phyloP scores from a whole-genome alignment of 2,113 vertebrate species.

The Chrysemys picta region DNA sequence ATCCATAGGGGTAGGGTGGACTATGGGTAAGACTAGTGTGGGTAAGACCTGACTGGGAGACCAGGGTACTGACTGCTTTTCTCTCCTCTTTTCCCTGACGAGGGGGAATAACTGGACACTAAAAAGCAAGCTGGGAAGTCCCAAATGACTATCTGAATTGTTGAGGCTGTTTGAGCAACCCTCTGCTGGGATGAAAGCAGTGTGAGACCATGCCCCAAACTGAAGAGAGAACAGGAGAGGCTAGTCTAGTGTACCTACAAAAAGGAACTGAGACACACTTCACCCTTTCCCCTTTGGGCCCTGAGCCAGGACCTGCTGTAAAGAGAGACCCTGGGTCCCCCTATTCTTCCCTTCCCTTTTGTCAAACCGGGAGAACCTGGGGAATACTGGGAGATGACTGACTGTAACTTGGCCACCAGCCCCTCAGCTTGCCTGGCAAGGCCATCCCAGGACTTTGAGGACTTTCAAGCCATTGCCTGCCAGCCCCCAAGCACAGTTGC shows the following conservation, averaged over 20 bases:
- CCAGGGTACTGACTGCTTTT: background rate
- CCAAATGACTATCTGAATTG: too few relatives aligned
- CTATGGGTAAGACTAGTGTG: background rate
- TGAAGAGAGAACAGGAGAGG: background rate
- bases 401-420: background rate
- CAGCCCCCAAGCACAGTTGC: too few relatives aligned
- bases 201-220: background rate
- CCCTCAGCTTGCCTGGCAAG: background rate
- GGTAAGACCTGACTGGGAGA: background rate
- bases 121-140: background rate
- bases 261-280: background rate
- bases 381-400: background rate
- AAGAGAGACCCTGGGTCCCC: background rate
- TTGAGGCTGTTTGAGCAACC: background rate
- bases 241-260: background rate
- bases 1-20: background rate
- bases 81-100: background rate
- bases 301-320: background rate
- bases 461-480: too few relatives aligned
- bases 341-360: background rate
- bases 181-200: background rate
- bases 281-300: background rate
- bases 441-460: background rate
- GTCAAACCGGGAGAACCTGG: background rate
- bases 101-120: background rate